Evolutionary conservation across 2,888 invertebrate genomes (phyloP).

Genomic region (Actias luna): DNA sequence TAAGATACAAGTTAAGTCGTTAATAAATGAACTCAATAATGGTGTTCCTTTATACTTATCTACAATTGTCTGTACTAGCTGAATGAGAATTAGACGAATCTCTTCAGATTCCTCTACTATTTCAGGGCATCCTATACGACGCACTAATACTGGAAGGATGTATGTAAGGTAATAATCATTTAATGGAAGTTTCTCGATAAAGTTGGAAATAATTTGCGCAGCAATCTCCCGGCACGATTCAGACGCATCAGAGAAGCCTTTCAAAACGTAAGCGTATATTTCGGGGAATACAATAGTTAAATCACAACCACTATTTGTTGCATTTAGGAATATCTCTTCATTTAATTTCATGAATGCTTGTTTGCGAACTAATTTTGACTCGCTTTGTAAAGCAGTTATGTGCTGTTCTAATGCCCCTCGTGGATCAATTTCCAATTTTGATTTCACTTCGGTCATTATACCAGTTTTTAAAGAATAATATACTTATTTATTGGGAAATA

Average conservation of each 20-base stretch:
- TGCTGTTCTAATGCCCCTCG: conserved; percentile 57
- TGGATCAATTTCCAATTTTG: conserved; percentile 56
- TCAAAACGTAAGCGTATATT: conserved; percentile 66
- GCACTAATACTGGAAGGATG: conserved; percentile 87
- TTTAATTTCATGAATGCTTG: conserved; percentile 79
- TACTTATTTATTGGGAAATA: neutral
- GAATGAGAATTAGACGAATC: conserved; percentile 86
- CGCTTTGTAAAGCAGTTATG: conserved; percentile 77
- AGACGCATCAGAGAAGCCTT: conserved; percentile 78
- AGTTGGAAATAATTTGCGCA: conserved; percentile 78
- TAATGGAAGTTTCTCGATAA: conserved; percentile 81
- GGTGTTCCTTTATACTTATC: conserved; percentile 82
- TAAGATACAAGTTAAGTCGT: conserved; percentile 88
- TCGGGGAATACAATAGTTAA: conserved; percentile 59
- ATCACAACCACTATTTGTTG: conserved; percentile 60
- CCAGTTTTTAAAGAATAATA: neutral
- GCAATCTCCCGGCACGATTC: conserved; percentile 85
- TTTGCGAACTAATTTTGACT: conserved; percentile 82
- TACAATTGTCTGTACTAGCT: conserved; percentile 85
- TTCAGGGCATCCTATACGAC: conserved; percentile 90
- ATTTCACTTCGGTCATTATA: conserved; percentile 52
- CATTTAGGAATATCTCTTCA: conserved; percentile 67
- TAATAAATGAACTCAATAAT: conserved; percentile 85
- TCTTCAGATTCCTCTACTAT: conserved; percentile 88
- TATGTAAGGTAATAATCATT: conserved; percentile 89